These are phyloP conservation scores for Sthenelais limicola DNA, from an alignment of 2,888 invertebrate genomes.

Conservation along the genomic window DNA sequence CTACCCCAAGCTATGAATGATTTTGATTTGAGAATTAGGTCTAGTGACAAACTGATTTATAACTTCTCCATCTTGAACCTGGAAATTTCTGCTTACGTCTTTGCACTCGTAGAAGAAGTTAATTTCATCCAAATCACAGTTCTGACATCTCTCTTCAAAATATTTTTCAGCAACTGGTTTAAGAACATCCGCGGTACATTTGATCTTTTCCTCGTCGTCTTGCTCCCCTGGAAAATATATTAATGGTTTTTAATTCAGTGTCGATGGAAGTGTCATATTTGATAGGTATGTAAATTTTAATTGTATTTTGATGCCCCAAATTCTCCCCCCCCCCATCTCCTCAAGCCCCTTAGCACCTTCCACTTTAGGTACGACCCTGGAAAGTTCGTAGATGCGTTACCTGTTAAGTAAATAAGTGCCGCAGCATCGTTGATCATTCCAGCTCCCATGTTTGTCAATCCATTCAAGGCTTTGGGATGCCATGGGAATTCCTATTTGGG, in stretches of 20 bases:
- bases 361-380: no score
- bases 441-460: constrained; percentile 84
- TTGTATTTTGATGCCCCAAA: no score
- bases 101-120: constrained; percentile 65
- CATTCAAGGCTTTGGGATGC: constrained; percentile 84
- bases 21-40: no score
- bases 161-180: constrained; percentile 80
- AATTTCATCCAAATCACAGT: constrained; percentile 72
- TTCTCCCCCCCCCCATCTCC: no score
- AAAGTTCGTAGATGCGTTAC: constrained; percentile 64
- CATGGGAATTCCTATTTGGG: constrained; percentile 91
- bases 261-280: no score
- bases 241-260: no score
- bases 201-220: constrained; percentile 85
- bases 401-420: constrained; percentile 86
- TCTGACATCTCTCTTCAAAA: constrained; percentile 77
- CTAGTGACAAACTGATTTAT: no score
- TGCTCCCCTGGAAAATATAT: constrained; percentile 76
- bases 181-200: constrained; percentile 83
- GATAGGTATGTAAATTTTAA: no score
- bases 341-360: no score
- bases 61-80: no score
- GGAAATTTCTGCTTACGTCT: constrained; percentile 43
- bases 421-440: constrained; percentile 85
- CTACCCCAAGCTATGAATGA: no score